phyloP scores from a whole-genome alignment of 2,797 vertebrate genomes.

The Numenius phaeopus region DNA sequence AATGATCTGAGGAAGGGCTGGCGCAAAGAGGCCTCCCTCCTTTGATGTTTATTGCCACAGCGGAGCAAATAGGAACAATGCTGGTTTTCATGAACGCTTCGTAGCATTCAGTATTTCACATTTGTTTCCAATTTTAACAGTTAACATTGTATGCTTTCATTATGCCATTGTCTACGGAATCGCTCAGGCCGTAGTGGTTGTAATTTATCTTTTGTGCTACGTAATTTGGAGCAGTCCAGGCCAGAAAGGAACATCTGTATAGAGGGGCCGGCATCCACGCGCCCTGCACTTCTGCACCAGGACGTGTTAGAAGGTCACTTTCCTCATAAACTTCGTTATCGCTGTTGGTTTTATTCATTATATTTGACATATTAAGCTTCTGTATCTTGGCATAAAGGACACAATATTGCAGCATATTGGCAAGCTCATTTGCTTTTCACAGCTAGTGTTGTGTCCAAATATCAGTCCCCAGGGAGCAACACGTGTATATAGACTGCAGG shows the following conservation, averaged over 20 bases:
- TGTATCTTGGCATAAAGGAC: slow-evolving; percentile 96
- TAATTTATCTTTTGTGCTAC: slow-evolving; percentile 82
- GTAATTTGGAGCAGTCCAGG: slow-evolving; percentile 77
- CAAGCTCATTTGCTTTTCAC: slow-evolving; percentile 98
- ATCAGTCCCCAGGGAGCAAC: slow-evolving; percentile 90
- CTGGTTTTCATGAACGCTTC: slow-evolving; percentile 31
- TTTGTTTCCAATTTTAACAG: slow-evolving; percentile 82
- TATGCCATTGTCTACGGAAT: slow-evolving; percentile 79
- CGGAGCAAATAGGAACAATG: slow-evolving; percentile 59
- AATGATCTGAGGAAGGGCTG: slow-evolving; percentile 55
- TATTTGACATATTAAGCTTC: slow-evolving; percentile 96
- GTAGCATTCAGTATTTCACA: slow-evolving; percentile 57
- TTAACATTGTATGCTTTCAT: slow-evolving; percentile 72
- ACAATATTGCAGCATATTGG: slow-evolving; percentile 99
- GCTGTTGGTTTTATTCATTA: slow-evolving; percentile 91
- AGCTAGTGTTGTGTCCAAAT: slow-evolving; percentile 93
- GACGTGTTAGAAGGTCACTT: slow-evolving; percentile 80
- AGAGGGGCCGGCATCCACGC: slow-evolving; percentile 61
- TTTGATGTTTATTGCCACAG: slow-evolving; percentile 76
- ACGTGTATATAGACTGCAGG: slow-evolving; percentile 91
- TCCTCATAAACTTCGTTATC: slow-evolving; percentile 81
- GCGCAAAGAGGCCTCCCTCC: slow-evolving; percentile 55
- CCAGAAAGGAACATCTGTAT: slow-evolving; percentile 81
- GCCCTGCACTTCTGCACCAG: slow-evolving; percentile 70
- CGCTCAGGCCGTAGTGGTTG: slow-evolving; percentile 65